Evolutionary conservation across 2,888 invertebrate genomes (phyloP), one percentile per base, ranked within the genome.

Genomic region (Scaptomyza tumidula): DNA sequence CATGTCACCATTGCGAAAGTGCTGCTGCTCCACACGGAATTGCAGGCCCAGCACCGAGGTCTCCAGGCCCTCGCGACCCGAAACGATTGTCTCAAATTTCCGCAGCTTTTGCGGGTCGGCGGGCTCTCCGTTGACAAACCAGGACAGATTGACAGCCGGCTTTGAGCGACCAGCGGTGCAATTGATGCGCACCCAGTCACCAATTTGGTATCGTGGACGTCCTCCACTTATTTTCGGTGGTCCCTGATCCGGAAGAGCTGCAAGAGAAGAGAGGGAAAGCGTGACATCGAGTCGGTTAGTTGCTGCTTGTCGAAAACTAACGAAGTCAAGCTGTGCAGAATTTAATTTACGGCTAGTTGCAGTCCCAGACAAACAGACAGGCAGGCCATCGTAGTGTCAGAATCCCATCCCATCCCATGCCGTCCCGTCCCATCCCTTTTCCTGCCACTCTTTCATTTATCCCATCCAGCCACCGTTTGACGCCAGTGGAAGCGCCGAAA

Each of bases 1-100:
- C 94, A 96, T 94, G 91, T 95, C 95, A 66, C 95, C 95, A 66
- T 93, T 93, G 83, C 94, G 94, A 92, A 96, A 96, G 91, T 96
- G 95, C 87, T 94, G 94, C 81, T 93, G 93, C 56, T 93, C 93
- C 53, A 95, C 95, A 72, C 93, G 93, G 91, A 96, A 96, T 89
- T 95, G 94, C 70, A 96, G 92, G 31, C 95, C 95, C 63, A 95
- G 91, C 52, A 94, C 93, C 1, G 95, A 94, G 13, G 95, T 95
- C 91, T 95, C 95, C 61, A 96, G 92, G 14, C 95, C 94, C 77
- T 94, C 94, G 2, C 94, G 92, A 13, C 94, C 94, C 19, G 93
- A 93, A 39, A 93, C 90, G 33, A 93, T 92, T 29, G 92, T 93
- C 46, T 93, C 93, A 24, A 94, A 94, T 33, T 93, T 93, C 37